Conservation (phyloP, 2,797 vertebrate species). For the Lindbergichthys nudifrons region DNA sequence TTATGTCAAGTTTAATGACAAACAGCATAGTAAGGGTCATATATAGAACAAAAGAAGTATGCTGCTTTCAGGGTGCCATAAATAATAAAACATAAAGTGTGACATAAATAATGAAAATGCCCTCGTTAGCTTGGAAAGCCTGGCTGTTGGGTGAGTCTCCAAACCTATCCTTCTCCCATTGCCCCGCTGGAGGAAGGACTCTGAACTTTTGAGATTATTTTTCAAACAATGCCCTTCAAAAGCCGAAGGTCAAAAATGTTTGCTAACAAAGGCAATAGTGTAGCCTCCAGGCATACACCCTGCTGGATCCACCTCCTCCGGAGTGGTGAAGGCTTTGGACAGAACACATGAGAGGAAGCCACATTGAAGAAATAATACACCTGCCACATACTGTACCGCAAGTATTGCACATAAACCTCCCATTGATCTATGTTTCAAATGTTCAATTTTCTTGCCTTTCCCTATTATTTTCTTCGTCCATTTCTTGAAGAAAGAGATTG, state of each 20-base stretch:
- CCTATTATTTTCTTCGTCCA: constrained; percentile 11
- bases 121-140: constrained; percentile 36
- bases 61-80: constrained; percentile 4
- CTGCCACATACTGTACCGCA: constrained; percentile 41
- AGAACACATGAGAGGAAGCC: constrained; percentile 47
- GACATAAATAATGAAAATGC: constrained; percentile 51
- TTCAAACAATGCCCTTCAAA: constrained; percentile 63
- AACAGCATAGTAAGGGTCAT: neutral
- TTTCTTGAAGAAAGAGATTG: constrained; percentile 3
- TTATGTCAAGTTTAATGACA: neutral
- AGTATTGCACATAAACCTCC: constrained; percentile 28
- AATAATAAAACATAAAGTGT: constrained; percentile 40
- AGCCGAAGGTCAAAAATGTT: constrained; percentile 52
- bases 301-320: constrained; percentile 54
- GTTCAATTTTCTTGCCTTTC: neutral
- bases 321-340: constrained; percentile 45
- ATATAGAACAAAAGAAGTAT: neutral
- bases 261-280: constrained; percentile 56
- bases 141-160: constrained; percentile 28
- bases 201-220: constrained; percentile 48
- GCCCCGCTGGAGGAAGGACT: constrained; percentile 24
- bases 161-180: constrained; percentile 16
- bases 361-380: constrained; percentile 59
- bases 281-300: constrained; percentile 60
- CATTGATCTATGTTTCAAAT: constrained; percentile 17